Conservation (phyloP, 2,888 invertebrate genomes). For the Dryomyza anilis region DNA sequence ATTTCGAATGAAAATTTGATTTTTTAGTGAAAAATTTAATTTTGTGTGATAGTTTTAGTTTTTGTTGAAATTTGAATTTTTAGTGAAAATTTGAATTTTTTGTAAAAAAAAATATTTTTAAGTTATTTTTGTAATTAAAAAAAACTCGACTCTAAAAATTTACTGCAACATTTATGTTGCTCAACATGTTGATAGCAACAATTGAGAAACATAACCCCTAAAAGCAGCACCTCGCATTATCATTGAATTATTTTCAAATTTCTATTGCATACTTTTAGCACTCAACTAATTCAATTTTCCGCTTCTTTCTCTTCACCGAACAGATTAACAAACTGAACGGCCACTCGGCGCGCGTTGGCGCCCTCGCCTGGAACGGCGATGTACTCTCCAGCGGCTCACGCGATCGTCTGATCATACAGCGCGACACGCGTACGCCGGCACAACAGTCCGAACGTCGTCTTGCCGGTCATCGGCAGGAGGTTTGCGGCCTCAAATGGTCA, state of each 20-base stretch:
- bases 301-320: slow-evolving; percentile 25
- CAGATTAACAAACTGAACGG: slow-evolving; percentile 87
- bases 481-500: slow-evolving; percentile 98
- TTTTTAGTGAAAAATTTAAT: no score
- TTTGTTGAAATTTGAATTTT: no score
- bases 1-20: neutral
- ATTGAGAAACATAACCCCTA: no score
- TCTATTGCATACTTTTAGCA: slow-evolving; percentile 1
- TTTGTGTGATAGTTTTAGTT: no score
- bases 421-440: slow-evolving; percentile 88
- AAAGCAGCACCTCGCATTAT: neutral
- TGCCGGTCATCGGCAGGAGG: slow-evolving; percentile 94
- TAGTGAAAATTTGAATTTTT: no score
- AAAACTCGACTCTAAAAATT: no score
- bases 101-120: no score
- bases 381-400: slow-evolving; percentile 93
- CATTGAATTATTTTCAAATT: neutral
- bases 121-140: no score
- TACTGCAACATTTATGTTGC: no score
- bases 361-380: slow-evolving; percentile 97
- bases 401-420: slow-evolving; percentile 89
- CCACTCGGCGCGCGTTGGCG: slow-evolving; percentile 90
- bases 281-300: neutral
- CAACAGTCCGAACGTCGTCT: slow-evolving; percentile 78
- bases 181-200: no score